Conservation (phyloP, 1,140 invertebrate species). For the Drosophila melanica region DNA sequence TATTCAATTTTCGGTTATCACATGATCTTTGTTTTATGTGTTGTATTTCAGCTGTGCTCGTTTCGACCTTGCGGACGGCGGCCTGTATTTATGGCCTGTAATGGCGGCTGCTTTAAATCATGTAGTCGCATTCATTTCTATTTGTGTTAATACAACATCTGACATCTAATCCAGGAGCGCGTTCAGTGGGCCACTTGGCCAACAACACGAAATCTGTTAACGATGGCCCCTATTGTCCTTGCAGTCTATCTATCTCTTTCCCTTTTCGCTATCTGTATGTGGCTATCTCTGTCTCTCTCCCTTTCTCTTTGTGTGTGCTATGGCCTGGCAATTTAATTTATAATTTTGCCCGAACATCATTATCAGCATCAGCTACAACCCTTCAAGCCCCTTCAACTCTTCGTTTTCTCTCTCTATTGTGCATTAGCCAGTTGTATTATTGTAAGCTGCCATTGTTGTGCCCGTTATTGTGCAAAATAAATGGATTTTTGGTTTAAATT, state of each 20-base stretch:
- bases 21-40: background rate
- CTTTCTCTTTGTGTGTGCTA: background rate
- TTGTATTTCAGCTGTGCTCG: background rate
- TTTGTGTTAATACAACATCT: slow-evolving; percentile 41
- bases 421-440: slow-evolving; percentile 59
- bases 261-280: background rate
- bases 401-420: slow-evolving; percentile 41
- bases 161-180: slow-evolving; percentile 44
- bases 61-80: background rate
- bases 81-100: slow-evolving; percentile 12
- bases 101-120: slow-evolving; percentile 45
- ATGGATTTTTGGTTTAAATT: slow-evolving; percentile 80
- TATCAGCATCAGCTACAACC: background rate
- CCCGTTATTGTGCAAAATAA: slow-evolving; percentile 77
- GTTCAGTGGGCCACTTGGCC: slow-evolving; percentile 51
- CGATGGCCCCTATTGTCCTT: slow-evolving; percentile 18
- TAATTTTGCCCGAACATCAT: slow-evolving; percentile 46
- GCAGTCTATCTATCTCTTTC: background rate
- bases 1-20: too few species aligned
- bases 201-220: slow-evolving; percentile 35
- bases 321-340: slow-evolving; percentile 49
- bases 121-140: slow-evolving; percentile 45
- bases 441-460: slow-evolving; percentile 55
- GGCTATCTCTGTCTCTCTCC: background rate
- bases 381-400: too few species aligned